Evolutionary conservation across 2,113 vertebrate species (phyloP).

Genomic region (Cyprinodon brontotheroides): DNA sequence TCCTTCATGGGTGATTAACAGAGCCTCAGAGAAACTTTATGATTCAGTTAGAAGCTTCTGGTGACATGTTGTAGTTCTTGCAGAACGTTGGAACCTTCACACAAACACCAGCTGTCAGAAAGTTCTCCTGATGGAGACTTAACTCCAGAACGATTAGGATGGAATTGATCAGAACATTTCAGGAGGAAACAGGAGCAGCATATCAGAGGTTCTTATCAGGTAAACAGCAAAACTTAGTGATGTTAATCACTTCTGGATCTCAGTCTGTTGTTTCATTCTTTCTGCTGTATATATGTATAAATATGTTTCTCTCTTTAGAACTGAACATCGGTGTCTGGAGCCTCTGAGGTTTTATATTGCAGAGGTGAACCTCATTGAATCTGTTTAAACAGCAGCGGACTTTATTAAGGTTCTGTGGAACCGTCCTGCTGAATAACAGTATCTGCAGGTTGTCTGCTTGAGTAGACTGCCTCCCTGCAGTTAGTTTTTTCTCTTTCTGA

Average conservation of each 20-base stretch:
- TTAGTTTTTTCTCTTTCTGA: constrained; percentile 38
- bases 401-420: too few species aligned
- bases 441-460: constrained; percentile 22
- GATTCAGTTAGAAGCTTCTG: background rate
- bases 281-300: too few species aligned
- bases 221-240: background rate
- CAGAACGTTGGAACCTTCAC: background rate
- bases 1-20: constrained; percentile 10
- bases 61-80: background rate
- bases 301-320: too few species aligned
- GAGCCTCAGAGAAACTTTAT: background rate
- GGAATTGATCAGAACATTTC: background rate
- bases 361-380: background rate
- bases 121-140: background rate
- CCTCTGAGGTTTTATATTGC: too few species aligned
- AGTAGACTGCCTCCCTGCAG: constrained; percentile 1
- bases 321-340: too few species aligned
- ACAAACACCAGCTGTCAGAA: background rate
- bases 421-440: background rate
- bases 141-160: background rate
- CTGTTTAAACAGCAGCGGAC: constrained; percentile 21
- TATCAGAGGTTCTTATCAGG: background rate
- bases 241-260: background rate
- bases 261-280: too few species aligned
- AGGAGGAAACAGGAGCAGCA: background rate